A percentile compares a stretch with the other conserved stretches of the same genome.
phyloP scores from a whole-genome alignment of 2,797 vertebrate species.

The Falco novaeseelandiae region DNA sequence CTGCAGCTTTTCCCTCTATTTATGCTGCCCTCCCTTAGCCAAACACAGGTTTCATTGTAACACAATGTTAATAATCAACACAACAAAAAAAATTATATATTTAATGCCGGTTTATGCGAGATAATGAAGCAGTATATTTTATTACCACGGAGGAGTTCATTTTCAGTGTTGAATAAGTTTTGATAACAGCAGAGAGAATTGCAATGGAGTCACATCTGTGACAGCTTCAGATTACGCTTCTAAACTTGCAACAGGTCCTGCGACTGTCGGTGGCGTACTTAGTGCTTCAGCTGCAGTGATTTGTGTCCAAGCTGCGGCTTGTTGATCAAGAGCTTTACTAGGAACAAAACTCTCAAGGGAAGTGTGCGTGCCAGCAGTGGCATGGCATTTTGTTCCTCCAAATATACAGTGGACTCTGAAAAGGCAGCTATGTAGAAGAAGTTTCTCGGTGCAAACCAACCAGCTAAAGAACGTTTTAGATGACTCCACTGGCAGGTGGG shows the following conservation, averaged over 20 bases:
- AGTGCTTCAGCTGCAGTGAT: neutral
- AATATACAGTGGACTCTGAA: accelerated
- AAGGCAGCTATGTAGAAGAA: neutral
- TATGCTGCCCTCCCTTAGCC: neutral
- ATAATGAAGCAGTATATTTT: neutral
- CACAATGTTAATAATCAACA: neutral
- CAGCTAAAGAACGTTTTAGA: neutral
- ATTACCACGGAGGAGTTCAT: neutral
- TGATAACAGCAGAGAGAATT: neutral
- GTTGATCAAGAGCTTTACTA: neutral
- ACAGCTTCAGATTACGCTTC: neutral
- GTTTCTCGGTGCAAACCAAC: neutral
- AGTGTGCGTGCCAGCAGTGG: accelerated
- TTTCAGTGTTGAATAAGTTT: neutral
- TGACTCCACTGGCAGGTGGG: neutral
- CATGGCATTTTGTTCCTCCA: neutral
- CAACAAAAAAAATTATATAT: neutral
- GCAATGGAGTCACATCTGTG: neutral
- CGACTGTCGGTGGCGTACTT: neutral
- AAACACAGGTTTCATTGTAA: neutral
- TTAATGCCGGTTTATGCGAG: neutral
- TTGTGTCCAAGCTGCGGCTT: neutral
- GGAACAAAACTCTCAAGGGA: neutral
- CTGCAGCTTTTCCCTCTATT: neutral
- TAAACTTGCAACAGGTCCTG: neutral